Evolutionary conservation across 2,113 vertebrate genomes (phyloP).

Genomic region (Pseudorectes ferrugineus): DNA sequence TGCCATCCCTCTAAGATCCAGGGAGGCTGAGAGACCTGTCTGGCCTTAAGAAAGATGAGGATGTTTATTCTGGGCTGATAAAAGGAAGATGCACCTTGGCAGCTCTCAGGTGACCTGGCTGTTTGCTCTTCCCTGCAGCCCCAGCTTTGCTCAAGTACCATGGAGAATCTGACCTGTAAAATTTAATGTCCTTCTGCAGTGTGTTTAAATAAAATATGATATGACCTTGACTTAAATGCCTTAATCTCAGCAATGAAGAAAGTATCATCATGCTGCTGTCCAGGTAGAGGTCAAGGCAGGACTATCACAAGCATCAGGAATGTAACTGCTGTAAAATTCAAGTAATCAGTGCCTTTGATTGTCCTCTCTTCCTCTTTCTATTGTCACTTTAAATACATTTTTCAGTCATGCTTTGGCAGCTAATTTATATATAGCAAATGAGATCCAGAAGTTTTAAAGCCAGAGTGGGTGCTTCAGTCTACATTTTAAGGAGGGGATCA

Average conservation of each 20-base stretch:
- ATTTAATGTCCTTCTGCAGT: neutral
- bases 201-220: constrained; percentile 25
- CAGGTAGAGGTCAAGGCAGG: neutral
- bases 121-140: neutral
- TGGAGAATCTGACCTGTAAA: neutral
- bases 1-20: neutral
- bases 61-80: neutral
- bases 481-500: neutral
- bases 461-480: neutral
- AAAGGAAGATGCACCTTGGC: neutral
- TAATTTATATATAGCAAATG: neutral
- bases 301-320: neutral
- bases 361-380: neutral
- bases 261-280: neutral
- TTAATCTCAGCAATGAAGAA: neutral
- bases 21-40: neutral
- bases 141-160: neutral
- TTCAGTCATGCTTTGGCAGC: neutral
- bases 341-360: neutral
- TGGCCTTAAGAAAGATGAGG: neutral
- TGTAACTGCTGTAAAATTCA: neutral
- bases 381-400: neutral
- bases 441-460: neutral
- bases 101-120: neutral
- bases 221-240: neutral